Base-by-base conservation (phyloP, 2,113 vertebrate genomes). In the Sisor rabdophorus region DNA sequence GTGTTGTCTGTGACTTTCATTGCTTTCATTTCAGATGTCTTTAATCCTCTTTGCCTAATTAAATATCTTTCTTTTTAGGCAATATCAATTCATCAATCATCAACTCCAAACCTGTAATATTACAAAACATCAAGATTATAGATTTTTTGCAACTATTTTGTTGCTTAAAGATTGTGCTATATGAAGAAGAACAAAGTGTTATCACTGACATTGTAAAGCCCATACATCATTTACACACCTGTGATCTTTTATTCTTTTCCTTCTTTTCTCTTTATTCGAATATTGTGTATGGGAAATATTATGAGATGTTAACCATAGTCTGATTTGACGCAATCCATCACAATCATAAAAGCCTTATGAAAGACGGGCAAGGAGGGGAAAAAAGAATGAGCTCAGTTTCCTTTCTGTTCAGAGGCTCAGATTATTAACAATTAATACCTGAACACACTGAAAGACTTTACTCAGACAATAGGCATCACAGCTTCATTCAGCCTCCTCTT, bases 401-500 rank as follows among this genome's bases (percentile, higher is more conserved):
- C 22, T 77, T 77, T 79, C 78, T 79, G 61, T 82, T 76, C 81
- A 28, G 17, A 8, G 13, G 36, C 22, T 73, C 58, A 70, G 24
- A 47, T 48, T 74, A 71, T 61, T 83, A 67, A 53, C 50, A 20
- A 71, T 75, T 78, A 53, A 70, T 70, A 68, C 30, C 68, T 78
- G 71, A 71, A 73, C 17, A 59, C 55, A 70, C 48, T 56, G 65
- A 16, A 28, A 80, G 56, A 26, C 80, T 75, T 75, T 24, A 30
- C 52, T 54, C 58, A 59, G 71, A 83, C 72, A 78, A 82, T 77
- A 58, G 77, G 72, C 70, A 16, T 79, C 77, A 73, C 53, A 59
- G 60, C 22, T 24, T 75, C 64, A 52, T 80, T 72, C 65, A 78
- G 36, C n/a, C n/a, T 61, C 74, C 56, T 71, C 61, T 73, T 79